Base-by-base conservation (phyloP, 2,888 invertebrate genomes). In the Perizoma affinitatum region DNA sequence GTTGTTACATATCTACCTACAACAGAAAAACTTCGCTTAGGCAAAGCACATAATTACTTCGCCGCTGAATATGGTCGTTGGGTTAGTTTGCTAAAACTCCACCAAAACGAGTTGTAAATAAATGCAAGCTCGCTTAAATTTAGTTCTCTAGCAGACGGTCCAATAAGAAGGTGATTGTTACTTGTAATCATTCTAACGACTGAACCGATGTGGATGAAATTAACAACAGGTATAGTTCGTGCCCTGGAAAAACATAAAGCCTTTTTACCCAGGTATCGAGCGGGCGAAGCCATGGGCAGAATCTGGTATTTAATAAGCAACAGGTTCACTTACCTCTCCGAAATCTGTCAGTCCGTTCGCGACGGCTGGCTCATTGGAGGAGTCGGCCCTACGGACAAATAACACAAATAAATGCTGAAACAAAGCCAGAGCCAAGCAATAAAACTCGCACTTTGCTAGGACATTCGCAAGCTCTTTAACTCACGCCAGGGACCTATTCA, bases 281-380 rank as follows among this genome's bases (percentile, higher is more conserved):
- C 22, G 22, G 22, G 22, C 22, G 22, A 22, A 22, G 3, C 22
- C 22, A 22, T 3, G 22, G 22, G 38, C 5, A 38, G 5, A 38
- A 4, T 1, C 38, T 38, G 38, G 5, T 38, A 6, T 38, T 5
- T 42, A 10, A 42, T n/a, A 42, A n/a, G 10, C 38, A 38, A 6
- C 5, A 38, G 4, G 38, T 38, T 10, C 44, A 66, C 89, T 89
- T 83, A 93, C 93, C 91, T 92, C 90, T 79, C 93, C 93, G 59
- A 93, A 93, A 71, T 88, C 88, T 55, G 91, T 90, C 63, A 93
- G 88, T 61, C 93, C 93, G 70, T 92, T 89, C 50, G 84, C 85
- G 52, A 73, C 84, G n/a, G 91, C 86, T 35, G 86, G 78, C 70
- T 92, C 93, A 77, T 91, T 90, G 65, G 93, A 90, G 34, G 93